A percentile compares a stretch with the other conserved stretches of the same genome.
These are phyloP conservation scores for Dryobates pubescens DNA, from an alignment of 2,797 vertebrate species.

Conservation along the genomic window DNA sequence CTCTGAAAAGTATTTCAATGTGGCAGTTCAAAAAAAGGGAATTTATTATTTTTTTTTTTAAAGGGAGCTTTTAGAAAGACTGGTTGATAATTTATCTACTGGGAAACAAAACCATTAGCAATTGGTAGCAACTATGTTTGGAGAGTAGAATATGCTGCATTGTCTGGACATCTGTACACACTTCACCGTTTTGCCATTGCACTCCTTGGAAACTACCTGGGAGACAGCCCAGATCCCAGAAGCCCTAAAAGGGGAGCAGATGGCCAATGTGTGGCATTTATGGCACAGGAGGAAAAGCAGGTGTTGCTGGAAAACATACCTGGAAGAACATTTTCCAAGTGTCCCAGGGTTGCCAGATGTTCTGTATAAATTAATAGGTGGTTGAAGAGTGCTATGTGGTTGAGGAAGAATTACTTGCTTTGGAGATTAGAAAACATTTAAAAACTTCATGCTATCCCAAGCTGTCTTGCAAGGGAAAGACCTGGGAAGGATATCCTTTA, in stretches of 20 bases:
- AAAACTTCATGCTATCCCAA: neutral
- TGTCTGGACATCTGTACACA: neutral
- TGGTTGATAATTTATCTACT: neutral
- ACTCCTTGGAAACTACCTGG: neutral
- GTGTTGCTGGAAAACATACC: neutral
- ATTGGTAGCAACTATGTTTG: neutral
- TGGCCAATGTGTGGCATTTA: neutral
- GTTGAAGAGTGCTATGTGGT: neutral
- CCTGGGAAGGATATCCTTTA: neutral
- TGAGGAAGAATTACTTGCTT: neutral
- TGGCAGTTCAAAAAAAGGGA: neutral
- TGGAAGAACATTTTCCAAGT: neutral
- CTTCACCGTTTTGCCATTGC: neutral
- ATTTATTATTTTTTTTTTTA: neutral
- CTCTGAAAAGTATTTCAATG: neutral
- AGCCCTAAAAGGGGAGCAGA: neutral
- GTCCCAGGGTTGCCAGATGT: neutral
- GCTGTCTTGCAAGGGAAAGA: neutral
- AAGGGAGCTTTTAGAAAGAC: neutral
- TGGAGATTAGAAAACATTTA: neutral
- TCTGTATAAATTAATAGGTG: neutral
- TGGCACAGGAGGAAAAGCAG: neutral
- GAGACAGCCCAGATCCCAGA: neutral
- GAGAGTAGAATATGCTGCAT: neutral
- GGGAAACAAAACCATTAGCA: neutral